These are phyloP conservation scores for Halyomorpha halys DNA, from an alignment of 1,140 invertebrate genomes.

Conservation along the genomic window DNA sequence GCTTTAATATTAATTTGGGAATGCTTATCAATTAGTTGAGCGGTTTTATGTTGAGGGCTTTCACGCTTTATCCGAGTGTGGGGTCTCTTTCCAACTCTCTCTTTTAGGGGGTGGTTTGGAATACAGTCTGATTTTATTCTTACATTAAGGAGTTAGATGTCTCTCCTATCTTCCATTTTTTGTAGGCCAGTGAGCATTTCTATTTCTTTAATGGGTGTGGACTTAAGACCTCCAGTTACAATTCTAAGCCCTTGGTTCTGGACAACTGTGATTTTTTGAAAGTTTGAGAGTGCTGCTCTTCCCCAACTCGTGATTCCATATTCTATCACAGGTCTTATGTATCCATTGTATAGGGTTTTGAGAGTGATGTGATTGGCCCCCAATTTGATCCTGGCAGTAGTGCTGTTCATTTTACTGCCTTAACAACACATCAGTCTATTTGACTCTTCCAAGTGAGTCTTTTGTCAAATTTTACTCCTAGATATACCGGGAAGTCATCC, in stretches of 20 bases:
- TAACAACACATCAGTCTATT: no score
- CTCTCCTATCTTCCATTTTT: background rate
- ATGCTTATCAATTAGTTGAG: background rate
- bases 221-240: background rate
- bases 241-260: background rate
- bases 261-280: no score
- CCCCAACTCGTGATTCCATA: constrained; percentile 1
- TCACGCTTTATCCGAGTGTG: background rate
- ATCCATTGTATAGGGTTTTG: background rate
- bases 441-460: no score
- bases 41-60: background rate
- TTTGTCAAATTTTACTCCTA: background rate
- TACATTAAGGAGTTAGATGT: background rate
- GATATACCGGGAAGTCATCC: background rate
- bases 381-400: background rate
- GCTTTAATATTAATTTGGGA: background rate
- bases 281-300: background rate
- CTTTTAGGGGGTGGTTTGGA: background rate
- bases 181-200: background rate
- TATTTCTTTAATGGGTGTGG: background rate
- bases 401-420: background rate
- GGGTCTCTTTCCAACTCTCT: background rate
- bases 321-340: background rate
- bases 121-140: background rate
- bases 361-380: background rate